Evolutionary conservation across 2,888 invertebrate genomes (phyloP), one percentile per base, ranked within the genome.

Genomic region (Clitarchus hookeri): DNA sequence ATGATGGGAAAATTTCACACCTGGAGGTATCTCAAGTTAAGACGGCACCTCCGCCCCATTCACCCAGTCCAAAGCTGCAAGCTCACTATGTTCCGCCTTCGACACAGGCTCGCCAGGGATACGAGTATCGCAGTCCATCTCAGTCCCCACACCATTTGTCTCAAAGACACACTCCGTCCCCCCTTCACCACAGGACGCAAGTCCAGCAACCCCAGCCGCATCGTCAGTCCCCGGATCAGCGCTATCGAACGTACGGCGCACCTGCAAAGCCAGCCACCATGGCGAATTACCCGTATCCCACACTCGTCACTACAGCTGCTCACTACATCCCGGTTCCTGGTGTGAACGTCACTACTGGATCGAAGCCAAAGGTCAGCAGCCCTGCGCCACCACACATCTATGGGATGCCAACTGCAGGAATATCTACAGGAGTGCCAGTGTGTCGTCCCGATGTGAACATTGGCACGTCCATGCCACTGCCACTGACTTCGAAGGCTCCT

Each of bases 301-400:
- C 91, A 88, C 91, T 91, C 90, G 90, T 92, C 91, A 92, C 93
- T 78, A 90, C 90, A 1, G 89, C 90, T 11, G 91, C 93, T 90
- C 90, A 94, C 89, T 91, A 94, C 91, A 90, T 93, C 90, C 89
- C 93, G 90, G 89, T 93, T 91, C 91, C 91, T 19, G 79, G 84
- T 77, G 86, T 85, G 27, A 85, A 84, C 27, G 87, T 78, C 13
- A 83, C 82, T 53, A 84, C 92, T 93, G 83, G 93, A 92, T 85
- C 92, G 92, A 82, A 95, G 94, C 89, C 94, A 94, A 26, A 95
- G 95, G 96, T 96, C 83, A 96, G 95, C 89, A 95, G 95, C 90
- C 96, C 96, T 0, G 96, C 96, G 86, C 96, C 96, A 83, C 95
- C 94, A 85, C 95, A 95, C 90, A 94, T 96, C 87, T 96, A 96